These are phyloP conservation scores for Drosophila nasuta DNA, from an alignment of 1,140 invertebrate genomes.

Conservation along the genomic window DNA sequence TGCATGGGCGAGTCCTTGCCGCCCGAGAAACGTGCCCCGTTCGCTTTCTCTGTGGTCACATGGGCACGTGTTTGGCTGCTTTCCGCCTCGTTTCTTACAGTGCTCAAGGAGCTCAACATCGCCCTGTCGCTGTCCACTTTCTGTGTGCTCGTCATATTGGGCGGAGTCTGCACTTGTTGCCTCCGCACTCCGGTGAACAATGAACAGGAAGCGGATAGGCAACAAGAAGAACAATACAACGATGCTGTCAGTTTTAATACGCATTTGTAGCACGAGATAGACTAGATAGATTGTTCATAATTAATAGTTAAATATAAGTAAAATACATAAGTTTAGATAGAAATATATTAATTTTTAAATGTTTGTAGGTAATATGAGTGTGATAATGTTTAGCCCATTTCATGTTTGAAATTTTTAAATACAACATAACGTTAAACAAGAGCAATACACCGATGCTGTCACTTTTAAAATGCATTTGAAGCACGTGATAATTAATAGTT, in stretches of 20 bases:
- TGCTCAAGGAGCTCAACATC: conserved; percentile 68
- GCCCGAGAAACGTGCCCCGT: conserved; percentile 54
- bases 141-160: conserved; percentile 69
- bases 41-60: conserved; percentile 70
- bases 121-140: conserved; percentile 75
- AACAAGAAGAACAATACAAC: neutral
- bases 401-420: too few relatives aligned
- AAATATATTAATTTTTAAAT: neutral
- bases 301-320: neutral
- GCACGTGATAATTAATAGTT: conserved; percentile 14
- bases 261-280: conserved; percentile 43
- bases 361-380: too few relatives aligned
- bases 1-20: conserved; percentile 73
- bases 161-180: conserved; percentile 72
- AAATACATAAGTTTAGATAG: neutral
- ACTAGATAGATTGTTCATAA: neutral
- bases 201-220: neutral
- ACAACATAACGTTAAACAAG: too few relatives aligned
- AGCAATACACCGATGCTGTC: conserved; percentile 7
- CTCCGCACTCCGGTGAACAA: conserved; percentile 43
- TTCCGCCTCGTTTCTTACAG: conserved; percentile 75
- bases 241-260: conserved; percentile 29
- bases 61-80: conserved; percentile 78
- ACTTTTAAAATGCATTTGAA: conserved; percentile 44
- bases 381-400: too few relatives aligned